Evolutionary conservation across 2,113 vertebrate species (phyloP), one percentile per base, ranked within the genome.

Genomic region (Stigmatopora argus): DNA sequence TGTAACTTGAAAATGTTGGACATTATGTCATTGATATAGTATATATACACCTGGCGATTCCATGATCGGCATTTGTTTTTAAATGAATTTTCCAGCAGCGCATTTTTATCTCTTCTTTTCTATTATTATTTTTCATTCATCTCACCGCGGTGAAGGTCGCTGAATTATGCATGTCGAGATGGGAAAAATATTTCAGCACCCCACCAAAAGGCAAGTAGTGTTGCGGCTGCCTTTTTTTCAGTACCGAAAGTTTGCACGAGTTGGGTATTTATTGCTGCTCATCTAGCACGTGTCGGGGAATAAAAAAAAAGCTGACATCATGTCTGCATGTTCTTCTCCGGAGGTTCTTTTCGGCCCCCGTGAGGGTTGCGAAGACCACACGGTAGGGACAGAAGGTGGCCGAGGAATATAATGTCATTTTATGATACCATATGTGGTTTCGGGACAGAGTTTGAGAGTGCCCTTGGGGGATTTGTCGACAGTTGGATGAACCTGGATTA

Each of bases 361-460:
- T 0, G 52, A 55, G 21, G 23, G 4, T 13, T 55, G 52, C 11
- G 21, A 21, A 1, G 52, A 55, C 52, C 13, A 31, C 52, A 31
- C 52, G 5, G 52, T 5, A 55, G 23, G 21, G 53, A 55, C 53
- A 55, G 23, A 55, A 55, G 53, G 12, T 55, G 23, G 12, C 23
- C 11, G 10, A 65, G 66, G 65, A 81, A 67, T 72, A 67, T 71
- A 21, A 41, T 46, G 62, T 62, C 55, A 53, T 83, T 83, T 85
- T 76, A 86, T 76, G 70, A 77, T 67, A 69, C 73, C 83, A 84
- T 66, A 80, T 53, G 82, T 72, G 65, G 56, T 73, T 87, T 77
- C 23, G 69, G 78, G 72, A 79, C 70, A 21, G 45, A 64, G 56
- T 75, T 80, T 77, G 35, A 12, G 70, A 26, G 26, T 76, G 62